These are phyloP conservation scores for Lochmaea capreae DNA, from an alignment of 2,888 invertebrate genomes.

Conservation along the genomic window DNA sequence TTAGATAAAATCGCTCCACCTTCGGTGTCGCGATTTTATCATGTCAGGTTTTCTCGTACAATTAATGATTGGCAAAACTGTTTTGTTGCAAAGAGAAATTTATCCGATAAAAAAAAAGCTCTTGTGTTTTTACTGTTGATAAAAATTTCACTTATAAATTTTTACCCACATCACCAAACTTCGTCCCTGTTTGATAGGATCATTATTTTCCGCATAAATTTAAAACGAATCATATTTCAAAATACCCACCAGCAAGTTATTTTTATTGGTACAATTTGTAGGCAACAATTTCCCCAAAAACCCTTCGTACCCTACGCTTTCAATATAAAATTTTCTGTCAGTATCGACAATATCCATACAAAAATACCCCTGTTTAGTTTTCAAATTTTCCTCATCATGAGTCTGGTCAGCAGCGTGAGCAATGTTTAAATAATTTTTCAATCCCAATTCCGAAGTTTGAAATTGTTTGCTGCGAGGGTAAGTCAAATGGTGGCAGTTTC, in stretches of 20 bases:
- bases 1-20: no score
- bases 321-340: conserved; percentile 82
- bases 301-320: conserved; percentile 81
- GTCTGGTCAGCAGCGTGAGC: conserved; percentile 95
- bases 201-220: no score
- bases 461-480: conserved; percentile 86
- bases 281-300: conserved; percentile 82
- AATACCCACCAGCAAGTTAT: conserved; percentile 83
- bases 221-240: conserved; percentile 34
- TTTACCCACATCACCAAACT: no score
- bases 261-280: conserved; percentile 89
- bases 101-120: no score
- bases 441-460: conserved; percentile 53
- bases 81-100: no score
- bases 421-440: conserved; percentile 74
- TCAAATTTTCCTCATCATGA: conserved; percentile 77
- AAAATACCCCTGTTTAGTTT: conserved; percentile 80
- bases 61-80: no score
- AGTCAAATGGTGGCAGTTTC: conserved; percentile 80
- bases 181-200: no score
- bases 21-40: no score
- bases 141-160: no score
- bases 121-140: no score
- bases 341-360: conserved; percentile 93
- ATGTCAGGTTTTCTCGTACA: no score